Conservation (phyloP, 2,113 vertebrate genomes). For the Sphaerodactylus townsendi region DNA sequence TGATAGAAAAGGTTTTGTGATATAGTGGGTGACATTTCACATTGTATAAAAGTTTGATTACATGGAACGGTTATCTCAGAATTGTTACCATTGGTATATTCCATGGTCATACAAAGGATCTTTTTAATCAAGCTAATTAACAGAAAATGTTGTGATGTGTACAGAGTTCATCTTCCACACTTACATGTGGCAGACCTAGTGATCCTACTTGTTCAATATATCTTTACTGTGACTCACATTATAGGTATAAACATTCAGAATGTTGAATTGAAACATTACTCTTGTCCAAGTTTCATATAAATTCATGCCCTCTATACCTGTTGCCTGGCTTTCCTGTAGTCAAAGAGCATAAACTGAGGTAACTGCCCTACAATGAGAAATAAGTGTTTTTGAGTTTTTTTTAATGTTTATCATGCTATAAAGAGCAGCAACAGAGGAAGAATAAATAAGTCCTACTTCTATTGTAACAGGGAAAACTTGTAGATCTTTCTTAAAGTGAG, state of each 20-base stretch:
- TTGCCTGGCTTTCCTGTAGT: not conserved
- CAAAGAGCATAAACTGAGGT: not conserved
- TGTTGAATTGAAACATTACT: not conserved
- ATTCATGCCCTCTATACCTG: not conserved
- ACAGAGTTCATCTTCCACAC: not conserved
- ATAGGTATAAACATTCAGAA: not conserved
- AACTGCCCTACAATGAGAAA: not conserved
- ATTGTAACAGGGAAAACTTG: not conserved
- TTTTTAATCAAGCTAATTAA: not conserved
- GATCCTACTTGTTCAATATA: too few relatives aligned
- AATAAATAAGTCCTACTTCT: not conserved
- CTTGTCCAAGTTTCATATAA: not conserved
- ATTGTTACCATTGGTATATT: not conserved
- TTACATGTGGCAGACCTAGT: not conserved
- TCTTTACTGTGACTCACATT: not conserved
- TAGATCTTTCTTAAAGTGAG: not conserved
- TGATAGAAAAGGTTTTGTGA: not conserved
- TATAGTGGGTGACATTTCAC: not conserved
- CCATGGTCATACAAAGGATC: not conserved
- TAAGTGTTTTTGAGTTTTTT: not conserved
- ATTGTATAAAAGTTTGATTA: not conserved
- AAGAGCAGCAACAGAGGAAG: too few relatives aligned
- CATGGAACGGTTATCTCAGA: not conserved
- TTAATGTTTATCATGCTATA: too few relatives aligned
- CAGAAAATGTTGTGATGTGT: not conserved